These are phyloP conservation scores for Ranitomeya variabilis DNA, from an alignment of 2,113 vertebrate genomes.

Conservation along the genomic window DNA sequence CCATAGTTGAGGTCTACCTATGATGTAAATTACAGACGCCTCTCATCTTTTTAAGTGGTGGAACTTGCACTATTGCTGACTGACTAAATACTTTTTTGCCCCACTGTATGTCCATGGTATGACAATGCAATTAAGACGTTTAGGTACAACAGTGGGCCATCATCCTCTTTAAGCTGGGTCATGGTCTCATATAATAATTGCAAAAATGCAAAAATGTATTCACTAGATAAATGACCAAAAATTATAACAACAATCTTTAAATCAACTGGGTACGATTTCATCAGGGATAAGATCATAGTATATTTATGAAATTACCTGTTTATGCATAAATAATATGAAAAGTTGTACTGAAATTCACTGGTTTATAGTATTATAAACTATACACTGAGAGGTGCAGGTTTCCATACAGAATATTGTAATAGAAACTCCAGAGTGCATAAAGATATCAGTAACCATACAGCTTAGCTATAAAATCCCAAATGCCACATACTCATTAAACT, in stretches of 20 bases:
- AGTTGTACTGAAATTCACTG: background rate
- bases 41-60: too few relatives aligned
- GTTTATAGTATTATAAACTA: background rate
- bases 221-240: background rate
- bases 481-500: constrained; percentile 4
- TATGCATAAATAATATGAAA: background rate
- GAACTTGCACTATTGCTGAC: too few relatives aligned
- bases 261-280: background rate
- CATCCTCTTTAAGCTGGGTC: too few relatives aligned
- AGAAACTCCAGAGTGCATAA: constrained; percentile 33
- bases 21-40: too few relatives aligned
- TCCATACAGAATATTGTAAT: constrained; percentile 20
- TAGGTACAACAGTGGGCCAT: too few relatives aligned
- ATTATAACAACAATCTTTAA: background rate
- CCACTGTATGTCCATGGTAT: too few relatives aligned
- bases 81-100: too few relatives aligned
- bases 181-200: too few relatives aligned
- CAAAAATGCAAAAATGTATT: background rate
- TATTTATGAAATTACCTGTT: background rate
- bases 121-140: too few relatives aligned
- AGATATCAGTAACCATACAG: constrained; percentile 19
- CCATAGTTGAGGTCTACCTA: too few relatives aligned
- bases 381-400: background rate
- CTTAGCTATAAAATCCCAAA: background rate
- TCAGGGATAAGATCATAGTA: background rate